Evolutionary conservation across 1,140 invertebrate genomes (phyloP).

Genomic region (Drosophila nasuta): DNA sequence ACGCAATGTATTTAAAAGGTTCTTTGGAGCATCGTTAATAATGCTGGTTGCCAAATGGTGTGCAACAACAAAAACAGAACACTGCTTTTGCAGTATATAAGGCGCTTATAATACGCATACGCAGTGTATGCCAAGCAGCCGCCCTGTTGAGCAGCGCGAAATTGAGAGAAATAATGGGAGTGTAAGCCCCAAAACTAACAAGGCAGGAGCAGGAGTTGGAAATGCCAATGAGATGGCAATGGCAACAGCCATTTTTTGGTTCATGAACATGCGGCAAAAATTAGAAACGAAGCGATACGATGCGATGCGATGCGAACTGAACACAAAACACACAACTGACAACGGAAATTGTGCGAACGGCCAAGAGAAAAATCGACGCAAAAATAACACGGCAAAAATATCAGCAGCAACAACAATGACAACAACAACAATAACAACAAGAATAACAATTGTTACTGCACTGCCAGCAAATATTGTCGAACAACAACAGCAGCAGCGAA

Average conservation of each 20-base stretch:
- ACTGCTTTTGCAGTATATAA: conserved; percentile 36
- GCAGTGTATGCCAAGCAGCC: conserved; percentile 56
- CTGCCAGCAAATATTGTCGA: conserved; percentile 21
- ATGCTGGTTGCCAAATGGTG: conserved; percentile 61
- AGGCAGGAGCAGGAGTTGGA: neutral
- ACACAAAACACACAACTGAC: conserved; percentile 62
- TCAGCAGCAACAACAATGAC: conserved; percentile 22
- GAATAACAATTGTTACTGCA: conserved; percentile 4
- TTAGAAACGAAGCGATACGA: conserved; percentile 61
- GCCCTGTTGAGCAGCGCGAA: neutral
- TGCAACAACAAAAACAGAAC: conserved; percentile 46
- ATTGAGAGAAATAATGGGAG: conserved; percentile 5
- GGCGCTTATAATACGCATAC: conserved; percentile 66
- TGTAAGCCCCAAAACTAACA: neutral
- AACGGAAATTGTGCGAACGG: conserved; percentile 62
- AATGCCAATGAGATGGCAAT: conserved; percentile 45
- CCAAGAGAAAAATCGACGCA: conserved; percentile 59
- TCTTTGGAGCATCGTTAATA: conserved; percentile 55
- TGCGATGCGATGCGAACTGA: conserved; percentile 44
- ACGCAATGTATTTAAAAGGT: conserved; percentile 43
- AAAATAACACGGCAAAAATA: conserved; percentile 52
- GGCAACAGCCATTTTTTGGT: conserved; percentile 64
- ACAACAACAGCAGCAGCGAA: conserved; percentile 11
- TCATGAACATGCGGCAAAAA: conserved; percentile 76
- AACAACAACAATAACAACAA: conserved; percentile 1